These are phyloP conservation scores for Synchiropus splendidus DNA, from an alignment of 2,113 vertebrate genomes.

Conservation along the genomic window DNA sequence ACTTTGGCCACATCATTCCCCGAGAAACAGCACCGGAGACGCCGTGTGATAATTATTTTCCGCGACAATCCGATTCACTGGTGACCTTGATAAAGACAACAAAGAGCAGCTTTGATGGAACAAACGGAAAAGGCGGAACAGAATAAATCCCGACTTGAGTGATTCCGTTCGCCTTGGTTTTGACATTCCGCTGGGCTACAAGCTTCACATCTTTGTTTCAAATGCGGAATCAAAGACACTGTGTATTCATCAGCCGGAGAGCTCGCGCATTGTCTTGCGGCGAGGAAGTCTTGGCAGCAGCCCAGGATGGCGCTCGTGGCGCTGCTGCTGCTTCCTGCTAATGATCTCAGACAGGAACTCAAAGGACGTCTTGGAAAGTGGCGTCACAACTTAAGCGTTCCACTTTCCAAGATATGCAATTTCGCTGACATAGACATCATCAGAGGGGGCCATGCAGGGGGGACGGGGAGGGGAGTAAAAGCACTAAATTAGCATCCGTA, in stretches of 20 bases:
- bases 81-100: conserved; percentile 31
- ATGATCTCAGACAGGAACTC: conserved; percentile 43
- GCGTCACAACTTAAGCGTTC: conserved; percentile 17
- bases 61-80: conserved; percentile 13
- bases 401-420: conserved; percentile 10
- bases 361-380: conserved; percentile 35
- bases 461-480: too few relatives aligned
- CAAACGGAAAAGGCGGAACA: conserved; percentile 24
- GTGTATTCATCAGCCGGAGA: conserved; percentile 43
- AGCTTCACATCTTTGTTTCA: conserved; percentile 39
- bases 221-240: conserved; percentile 42
- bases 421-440: conserved; percentile 18
- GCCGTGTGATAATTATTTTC: conserved; percentile 16
- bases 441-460: too few relatives aligned
- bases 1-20: conserved; percentile 15
- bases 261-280: conserved; percentile 28
- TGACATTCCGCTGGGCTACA: conserved; percentile 34
- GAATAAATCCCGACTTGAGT: conserved; percentile 26
- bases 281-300: conserved; percentile 40
- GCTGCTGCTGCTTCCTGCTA: conserved; percentile 35
- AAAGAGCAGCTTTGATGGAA: conserved; percentile 16
- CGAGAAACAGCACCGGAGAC: conserved; percentile 6
- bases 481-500: not conserved
- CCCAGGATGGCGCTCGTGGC: conserved; percentile 20
- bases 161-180: conserved; percentile 25